Conservation (phyloP, 37 sponge, comb jelly and placozoan species). For the Corticium candelabrum region DNA sequence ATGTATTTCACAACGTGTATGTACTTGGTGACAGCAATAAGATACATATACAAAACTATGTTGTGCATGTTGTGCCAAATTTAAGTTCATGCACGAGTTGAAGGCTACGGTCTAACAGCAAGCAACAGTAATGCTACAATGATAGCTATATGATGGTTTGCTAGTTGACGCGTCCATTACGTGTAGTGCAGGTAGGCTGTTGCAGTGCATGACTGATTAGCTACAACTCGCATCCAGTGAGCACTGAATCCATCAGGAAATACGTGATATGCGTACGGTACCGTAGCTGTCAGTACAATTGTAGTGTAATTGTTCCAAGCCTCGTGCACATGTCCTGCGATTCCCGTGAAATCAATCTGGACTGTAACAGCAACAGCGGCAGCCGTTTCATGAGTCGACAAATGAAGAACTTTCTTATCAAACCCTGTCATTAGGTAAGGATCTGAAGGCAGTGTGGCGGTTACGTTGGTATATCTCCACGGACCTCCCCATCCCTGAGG, state of each 20-base stretch:
- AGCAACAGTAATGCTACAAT: too few relatives aligned
- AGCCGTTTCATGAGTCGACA: neutral
- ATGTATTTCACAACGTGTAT: too few relatives aligned
- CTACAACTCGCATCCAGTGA: conserved; percentile 1
- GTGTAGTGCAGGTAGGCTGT: conserved; percentile 6
- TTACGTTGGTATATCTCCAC: neutral
- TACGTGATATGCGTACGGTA: neutral
- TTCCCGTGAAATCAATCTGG: neutral
- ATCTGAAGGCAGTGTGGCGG: neutral
- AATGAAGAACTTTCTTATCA: conserved; percentile 8
- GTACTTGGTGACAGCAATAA: too few relatives aligned
- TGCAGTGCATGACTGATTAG: neutral
- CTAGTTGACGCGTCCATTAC: too few relatives aligned
- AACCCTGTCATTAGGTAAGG: conserved; percentile 10
- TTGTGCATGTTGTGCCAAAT: too few relatives aligned
- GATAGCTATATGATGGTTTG: too few relatives aligned
- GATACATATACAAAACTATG: too few relatives aligned
- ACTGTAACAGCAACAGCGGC: neutral
- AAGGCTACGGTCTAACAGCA: too few relatives aligned
- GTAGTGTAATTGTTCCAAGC: neutral
- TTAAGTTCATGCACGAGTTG: too few relatives aligned
- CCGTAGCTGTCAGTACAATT: neutral
- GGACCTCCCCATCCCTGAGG: conserved; percentile 10
- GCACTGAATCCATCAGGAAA: conserved; percentile 10
- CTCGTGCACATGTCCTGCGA: neutral